Evolutionary conservation across 2,888 invertebrate genomes (phyloP).

Genomic region (Odontocerum albicorne): DNA sequence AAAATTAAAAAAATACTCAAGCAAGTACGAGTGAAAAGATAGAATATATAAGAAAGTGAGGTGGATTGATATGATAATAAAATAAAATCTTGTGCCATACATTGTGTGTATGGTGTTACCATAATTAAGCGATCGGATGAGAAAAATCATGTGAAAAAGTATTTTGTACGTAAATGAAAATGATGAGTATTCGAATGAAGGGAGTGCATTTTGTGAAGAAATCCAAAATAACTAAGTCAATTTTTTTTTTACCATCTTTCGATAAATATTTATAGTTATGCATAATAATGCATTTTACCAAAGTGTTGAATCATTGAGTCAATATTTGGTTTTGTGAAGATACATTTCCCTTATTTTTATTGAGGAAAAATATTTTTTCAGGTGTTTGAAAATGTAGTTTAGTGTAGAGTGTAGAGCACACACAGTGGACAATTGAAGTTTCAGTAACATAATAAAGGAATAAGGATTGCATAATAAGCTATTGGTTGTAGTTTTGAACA

Average conservation of each 20-base stretch:
- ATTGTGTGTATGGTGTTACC: slow-evolving; percentile 32
- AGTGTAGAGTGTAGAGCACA: too few species aligned
- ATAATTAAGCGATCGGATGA: slow-evolving; percentile 16
- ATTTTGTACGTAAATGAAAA: slow-evolving; percentile 11
- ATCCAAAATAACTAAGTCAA: slow-evolving; percentile 17
- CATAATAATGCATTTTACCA: slow-evolving; percentile 11
- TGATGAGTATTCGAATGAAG: slow-evolving; percentile 1
- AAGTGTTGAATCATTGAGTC: slow-evolving; percentile 13
- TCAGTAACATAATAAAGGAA: too few species aligned
- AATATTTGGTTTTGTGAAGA: slow-evolving; percentile 3
- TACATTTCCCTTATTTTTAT: slow-evolving; percentile 16
- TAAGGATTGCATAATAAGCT: too few species aligned
- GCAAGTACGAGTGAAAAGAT: too few species aligned
- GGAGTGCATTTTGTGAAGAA: background rate
- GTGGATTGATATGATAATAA: slow-evolving; percentile 21
- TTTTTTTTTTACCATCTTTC: slow-evolving; percentile 21
- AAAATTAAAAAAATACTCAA: slow-evolving; percentile 33
- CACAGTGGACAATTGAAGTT: too few species aligned
- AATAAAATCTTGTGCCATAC: slow-evolving; percentile 30
- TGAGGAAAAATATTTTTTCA: slow-evolving; percentile 15
- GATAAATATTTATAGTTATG: slow-evolving; percentile 20
- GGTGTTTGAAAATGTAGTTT: too few species aligned
- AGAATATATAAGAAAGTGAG: background rate
- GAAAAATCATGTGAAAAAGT: slow-evolving; percentile 9
- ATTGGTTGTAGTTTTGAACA: too few species aligned